phyloP scores from a whole-genome alignment of 2,888 invertebrate species.

The Trimorus sp. region DNA sequence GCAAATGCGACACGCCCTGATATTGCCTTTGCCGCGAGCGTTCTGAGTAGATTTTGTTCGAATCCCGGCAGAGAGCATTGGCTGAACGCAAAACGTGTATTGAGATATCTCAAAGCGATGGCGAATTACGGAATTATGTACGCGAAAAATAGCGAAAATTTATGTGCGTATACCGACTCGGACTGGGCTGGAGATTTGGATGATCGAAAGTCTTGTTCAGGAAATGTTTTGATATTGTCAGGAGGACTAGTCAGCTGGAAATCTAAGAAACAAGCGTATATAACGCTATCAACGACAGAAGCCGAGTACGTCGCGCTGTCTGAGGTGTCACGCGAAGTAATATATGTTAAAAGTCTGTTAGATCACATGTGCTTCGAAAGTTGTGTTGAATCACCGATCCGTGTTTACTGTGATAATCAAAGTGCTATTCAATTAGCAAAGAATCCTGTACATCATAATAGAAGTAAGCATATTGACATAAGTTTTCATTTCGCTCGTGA shows the following conservation, averaged over 20 bases:
- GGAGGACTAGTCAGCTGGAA: constrained; percentile 51
- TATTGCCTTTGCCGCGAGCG: constrained; percentile 18
- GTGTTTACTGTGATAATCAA: constrained; percentile 39
- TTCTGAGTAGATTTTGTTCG: constrained; percentile 17
- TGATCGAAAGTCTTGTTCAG: constrained; percentile 30
- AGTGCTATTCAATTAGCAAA: constrained; percentile 21
- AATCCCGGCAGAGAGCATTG: constrained; percentile 23
- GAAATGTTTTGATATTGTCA: constrained; percentile 44
- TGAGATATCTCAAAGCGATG: constrained; percentile 50
- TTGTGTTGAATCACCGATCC: constrained; percentile 21
- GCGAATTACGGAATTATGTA: constrained; percentile 58
- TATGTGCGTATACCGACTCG: constrained; percentile 58
- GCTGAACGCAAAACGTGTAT: constrained; percentile 13
- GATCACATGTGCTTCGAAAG: constrained; percentile 47
- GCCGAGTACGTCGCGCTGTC: constrained; percentile 52
- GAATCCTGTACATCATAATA: constrained; percentile 24
- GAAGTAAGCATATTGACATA: constrained; percentile 21
- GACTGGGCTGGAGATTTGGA: constrained; percentile 66
- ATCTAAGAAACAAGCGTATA: constrained; percentile 39
- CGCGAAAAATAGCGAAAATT: constrained; percentile 25
- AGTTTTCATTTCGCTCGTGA: constrained; percentile 22
- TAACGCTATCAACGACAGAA: too few relatives aligned
- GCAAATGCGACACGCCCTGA: constrained; percentile 19
- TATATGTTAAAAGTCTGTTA: constrained; percentile 27
- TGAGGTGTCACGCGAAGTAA: constrained; percentile 47